phyloP scores from a whole-genome alignment of 2,797 vertebrate species.

The Hoplostethus atlanticus region DNA sequence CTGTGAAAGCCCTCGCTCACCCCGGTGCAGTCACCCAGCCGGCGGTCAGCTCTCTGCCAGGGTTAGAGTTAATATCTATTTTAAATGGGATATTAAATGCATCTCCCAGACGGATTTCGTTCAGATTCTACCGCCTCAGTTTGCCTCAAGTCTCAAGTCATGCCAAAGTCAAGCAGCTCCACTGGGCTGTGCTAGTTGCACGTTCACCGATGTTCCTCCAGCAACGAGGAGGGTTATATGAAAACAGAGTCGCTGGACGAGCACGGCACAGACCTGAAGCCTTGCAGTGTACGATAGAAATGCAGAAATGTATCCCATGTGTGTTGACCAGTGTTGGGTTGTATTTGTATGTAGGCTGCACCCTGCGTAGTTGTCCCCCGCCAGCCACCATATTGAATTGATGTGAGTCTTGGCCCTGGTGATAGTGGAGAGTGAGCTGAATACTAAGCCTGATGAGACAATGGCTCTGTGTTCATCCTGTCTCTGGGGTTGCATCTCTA shows the following conservation, averaged over 20 bases:
- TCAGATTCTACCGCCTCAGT: background rate
- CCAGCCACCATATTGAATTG: slow-evolving; percentile 77
- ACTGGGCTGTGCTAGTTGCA: slow-evolving; percentile 12
- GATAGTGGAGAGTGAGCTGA: slow-evolving; percentile 68
- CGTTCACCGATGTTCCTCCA: slow-evolving; percentile 31
- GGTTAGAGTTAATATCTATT: background rate
- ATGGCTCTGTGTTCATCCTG: slow-evolving; percentile 75
- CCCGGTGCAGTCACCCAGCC: slow-evolving; percentile 5
- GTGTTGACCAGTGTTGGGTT: slow-evolving; percentile 44
- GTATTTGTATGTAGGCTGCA: slow-evolving; percentile 57
- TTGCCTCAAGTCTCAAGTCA: background rate
- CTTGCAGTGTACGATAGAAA: slow-evolving; percentile 32
- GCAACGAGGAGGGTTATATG: slow-evolving; percentile 38
- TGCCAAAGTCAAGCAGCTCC: background rate
- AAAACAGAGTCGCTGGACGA: slow-evolving; percentile 14
- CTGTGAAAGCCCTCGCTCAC: slow-evolving; percentile 38
- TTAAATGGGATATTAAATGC: background rate
- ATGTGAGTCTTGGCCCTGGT: slow-evolving; percentile 71
- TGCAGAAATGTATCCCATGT: slow-evolving; percentile 29
- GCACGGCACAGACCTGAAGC: slow-evolving; percentile 25
- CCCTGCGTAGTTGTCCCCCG: slow-evolving; percentile 55
- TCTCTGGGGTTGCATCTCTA: slow-evolving; percentile 69
- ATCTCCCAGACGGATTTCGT: background rate
- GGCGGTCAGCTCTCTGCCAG: background rate
- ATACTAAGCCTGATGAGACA: slow-evolving; percentile 77